A percentile compares a stretch with the other conserved stretches of the same genome.
Evolutionary conservation across 2,113 vertebrate species (phyloP).

Genomic region (Paedocypris sp.): DNA sequence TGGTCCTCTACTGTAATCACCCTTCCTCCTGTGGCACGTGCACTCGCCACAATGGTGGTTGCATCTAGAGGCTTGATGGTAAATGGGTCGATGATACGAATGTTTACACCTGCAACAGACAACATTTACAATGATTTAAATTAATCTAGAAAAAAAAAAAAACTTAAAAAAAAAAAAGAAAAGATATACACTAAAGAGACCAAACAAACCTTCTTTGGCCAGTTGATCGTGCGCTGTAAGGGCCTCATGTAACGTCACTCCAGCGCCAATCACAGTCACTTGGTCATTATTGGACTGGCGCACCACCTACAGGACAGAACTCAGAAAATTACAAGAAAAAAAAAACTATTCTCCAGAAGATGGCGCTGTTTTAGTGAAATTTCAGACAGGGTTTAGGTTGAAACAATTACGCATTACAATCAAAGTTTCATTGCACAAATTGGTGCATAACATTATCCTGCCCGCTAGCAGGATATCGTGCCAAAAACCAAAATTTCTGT

Average conservation of each 20-base stretch:
- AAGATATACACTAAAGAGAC: no score
- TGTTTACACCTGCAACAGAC: slow-evolving; percentile 53
- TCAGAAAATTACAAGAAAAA: neutral
- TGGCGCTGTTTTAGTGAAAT: no score
- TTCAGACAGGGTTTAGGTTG: no score
- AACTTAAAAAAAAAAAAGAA: no score
- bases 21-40: slow-evolving; percentile 62
- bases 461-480: no score
- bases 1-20: slow-evolving; percentile 82
- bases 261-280: slow-evolving; percentile 73
- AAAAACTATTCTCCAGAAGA: no score
- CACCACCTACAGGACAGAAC: slow-evolving; percentile 59
- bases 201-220: slow-evolving; percentile 58
- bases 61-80: slow-evolving; percentile 80
- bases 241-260: slow-evolving; percentile 75
- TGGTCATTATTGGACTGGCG: slow-evolving; percentile 58
- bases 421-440: no score
- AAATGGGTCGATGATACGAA: slow-evolving; percentile 75
- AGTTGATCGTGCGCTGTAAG: slow-evolving; percentile 66
- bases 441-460: no score
- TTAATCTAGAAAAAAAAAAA: neutral
- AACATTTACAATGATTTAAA: neutral
- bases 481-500: no score
- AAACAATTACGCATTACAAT: no score
- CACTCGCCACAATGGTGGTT: slow-evolving; percentile 62